These are phyloP conservation scores for Gopherus flavomarginatus DNA, from an alignment of 2,113 vertebrate species.

Conservation along the genomic window DNA sequence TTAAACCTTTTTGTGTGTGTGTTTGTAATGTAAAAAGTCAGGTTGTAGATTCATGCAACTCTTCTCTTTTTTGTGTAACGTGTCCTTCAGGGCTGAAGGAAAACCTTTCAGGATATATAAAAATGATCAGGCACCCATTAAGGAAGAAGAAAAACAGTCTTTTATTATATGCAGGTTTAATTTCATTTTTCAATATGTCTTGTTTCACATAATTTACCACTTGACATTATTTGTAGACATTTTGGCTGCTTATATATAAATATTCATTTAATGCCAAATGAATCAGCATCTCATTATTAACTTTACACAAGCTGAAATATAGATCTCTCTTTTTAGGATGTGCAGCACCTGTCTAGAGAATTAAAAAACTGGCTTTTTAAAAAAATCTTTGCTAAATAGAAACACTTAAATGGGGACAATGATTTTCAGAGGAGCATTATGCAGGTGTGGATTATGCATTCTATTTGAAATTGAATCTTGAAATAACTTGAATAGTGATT, in stretches of 20 bases:
- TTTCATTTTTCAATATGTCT: slow-evolving; percentile 67
- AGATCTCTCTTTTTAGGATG: slow-evolving; percentile 35
- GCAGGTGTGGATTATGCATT: slow-evolving; percentile 55
- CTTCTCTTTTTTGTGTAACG: slow-evolving; percentile 57
- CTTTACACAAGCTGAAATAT: slow-evolving; percentile 42
- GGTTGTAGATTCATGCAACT: slow-evolving; percentile 39
- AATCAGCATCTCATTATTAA: slow-evolving; percentile 71
- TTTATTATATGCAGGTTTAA: slow-evolving; percentile 48
- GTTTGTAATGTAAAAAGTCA: slow-evolving; percentile 57
- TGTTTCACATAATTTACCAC: slow-evolving; percentile 68
- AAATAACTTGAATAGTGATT: slow-evolving; percentile 59
- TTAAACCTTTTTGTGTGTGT: slow-evolving; percentile 33
- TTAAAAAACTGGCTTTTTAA: slow-evolving; percentile 41
- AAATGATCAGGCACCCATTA: slow-evolving; percentile 64
- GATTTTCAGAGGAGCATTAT: slow-evolving; percentile 53
- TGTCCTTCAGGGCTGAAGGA: slow-evolving; percentile 52
- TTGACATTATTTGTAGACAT: slow-evolving; percentile 72
- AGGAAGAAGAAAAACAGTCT: background rate
- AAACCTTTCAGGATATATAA: slow-evolving; percentile 53
- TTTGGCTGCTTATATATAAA: slow-evolving; percentile 74
- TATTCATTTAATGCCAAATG: slow-evolving; percentile 65
- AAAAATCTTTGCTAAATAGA: slow-evolving; percentile 41
- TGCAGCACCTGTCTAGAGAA: slow-evolving; percentile 36
- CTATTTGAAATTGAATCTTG: slow-evolving; percentile 70
- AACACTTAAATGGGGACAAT: slow-evolving; percentile 38